These are phyloP conservation scores for Rostratula benghalensis DNA, from an alignment of 2,113 vertebrate genomes.

Conservation along the genomic window DNA sequence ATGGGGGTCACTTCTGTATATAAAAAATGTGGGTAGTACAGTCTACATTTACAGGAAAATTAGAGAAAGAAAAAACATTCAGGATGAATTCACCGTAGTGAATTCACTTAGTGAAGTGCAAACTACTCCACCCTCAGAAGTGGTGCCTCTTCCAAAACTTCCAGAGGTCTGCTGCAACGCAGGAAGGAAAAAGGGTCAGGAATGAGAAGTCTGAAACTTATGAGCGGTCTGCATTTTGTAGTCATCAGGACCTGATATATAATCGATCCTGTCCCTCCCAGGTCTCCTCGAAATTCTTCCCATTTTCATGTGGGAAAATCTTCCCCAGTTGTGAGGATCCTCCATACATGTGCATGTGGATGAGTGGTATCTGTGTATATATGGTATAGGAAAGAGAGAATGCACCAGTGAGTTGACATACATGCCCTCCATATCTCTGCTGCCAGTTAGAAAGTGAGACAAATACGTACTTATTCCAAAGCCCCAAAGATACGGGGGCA, in stretches of 20 bases:
- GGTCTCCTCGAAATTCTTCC: not conserved
- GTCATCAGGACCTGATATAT: not conserved
- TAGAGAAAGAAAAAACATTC: not conserved
- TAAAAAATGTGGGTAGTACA: not conserved
- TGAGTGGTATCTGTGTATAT: not conserved
- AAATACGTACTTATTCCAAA: not conserved
- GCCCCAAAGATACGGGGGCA: not conserved
- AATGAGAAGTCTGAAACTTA: not conserved
- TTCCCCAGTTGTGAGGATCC: not conserved
- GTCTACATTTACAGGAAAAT: not conserved
- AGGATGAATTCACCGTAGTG: not conserved
- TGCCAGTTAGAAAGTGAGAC: not conserved
- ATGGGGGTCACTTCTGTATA: not conserved
- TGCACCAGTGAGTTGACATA: not conserved
- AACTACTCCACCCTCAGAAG: not conserved
- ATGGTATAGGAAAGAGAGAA: not conserved
- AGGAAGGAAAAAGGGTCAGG: not conserved
- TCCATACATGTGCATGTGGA: rapidly evolving
- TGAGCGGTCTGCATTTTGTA: not conserved
- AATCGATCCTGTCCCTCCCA: not conserved
- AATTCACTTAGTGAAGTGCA: not conserved
- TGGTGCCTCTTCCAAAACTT: not conserved
- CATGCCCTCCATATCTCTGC: not conserved
- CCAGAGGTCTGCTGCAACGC: not conserved
- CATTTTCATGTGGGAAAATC: not conserved